Conservation (phyloP, 1,140 invertebrate genomes). For the Drosophila tsacasi region DNA sequence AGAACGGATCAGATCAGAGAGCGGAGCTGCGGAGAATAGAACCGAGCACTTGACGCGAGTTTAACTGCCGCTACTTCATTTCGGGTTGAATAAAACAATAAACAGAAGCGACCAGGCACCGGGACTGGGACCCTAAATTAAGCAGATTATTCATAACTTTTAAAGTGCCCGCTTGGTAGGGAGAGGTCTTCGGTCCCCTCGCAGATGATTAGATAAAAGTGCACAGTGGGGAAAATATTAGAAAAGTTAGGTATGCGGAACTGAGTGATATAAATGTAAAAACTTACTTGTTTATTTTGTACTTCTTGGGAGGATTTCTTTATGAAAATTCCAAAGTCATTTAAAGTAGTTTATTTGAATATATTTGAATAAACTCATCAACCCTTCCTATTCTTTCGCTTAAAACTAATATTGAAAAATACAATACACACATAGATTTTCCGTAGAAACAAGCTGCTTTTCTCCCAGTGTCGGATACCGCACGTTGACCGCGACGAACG, state of each 20-base stretch:
- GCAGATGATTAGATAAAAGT: constrained; percentile 78
- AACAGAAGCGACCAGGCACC: constrained; percentile 53
- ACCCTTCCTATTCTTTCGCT: too few relatives aligned
- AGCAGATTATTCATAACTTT: constrained; percentile 80
- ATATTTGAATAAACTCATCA: too few relatives aligned
- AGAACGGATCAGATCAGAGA: constrained; percentile 26
- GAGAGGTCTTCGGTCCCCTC: constrained; percentile 42
- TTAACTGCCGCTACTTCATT: constrained; percentile 74
- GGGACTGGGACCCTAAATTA: constrained; percentile 55
- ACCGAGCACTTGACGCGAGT: constrained; percentile 63
- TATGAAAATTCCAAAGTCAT: background rate
- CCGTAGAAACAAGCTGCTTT: background rate
- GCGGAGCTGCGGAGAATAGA: constrained; percentile 32
- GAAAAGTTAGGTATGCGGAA: background rate
- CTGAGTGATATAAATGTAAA: background rate
- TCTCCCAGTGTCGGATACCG: constrained; percentile 22
- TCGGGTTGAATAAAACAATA: constrained; percentile 78
- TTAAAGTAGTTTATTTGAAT: background rate
- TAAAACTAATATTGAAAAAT: background rate
- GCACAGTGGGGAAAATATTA: constrained; percentile 1
- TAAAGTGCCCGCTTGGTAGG: constrained; percentile 50
- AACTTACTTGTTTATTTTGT: background rate
- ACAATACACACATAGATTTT: background rate
- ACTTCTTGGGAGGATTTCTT: background rate
- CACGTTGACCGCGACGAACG: constrained; percentile 76